Evolutionary conservation across 2,113 vertebrate species (phyloP).

Genomic region (Gymnorhina tibicen): DNA sequence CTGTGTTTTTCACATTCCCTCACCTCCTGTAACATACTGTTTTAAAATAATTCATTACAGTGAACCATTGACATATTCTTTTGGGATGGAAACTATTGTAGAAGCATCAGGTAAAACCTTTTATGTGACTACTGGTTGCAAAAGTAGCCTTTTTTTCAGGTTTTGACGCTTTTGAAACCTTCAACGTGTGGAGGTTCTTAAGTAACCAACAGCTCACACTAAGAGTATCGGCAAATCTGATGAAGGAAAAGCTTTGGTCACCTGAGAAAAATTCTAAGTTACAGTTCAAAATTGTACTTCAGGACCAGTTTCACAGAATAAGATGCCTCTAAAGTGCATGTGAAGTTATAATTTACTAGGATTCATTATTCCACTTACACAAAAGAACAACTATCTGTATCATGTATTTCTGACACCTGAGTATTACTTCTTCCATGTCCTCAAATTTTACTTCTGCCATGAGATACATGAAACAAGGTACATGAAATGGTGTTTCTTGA

Average conservation of each 20-base stretch:
- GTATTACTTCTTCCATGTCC: not conserved
- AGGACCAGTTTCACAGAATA: not conserved
- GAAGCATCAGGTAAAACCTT: not conserved
- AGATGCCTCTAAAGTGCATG: not conserved
- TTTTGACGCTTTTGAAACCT: not conserved
- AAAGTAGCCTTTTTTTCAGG: not conserved
- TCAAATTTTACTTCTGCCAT: not conserved
- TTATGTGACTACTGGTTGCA: not conserved
- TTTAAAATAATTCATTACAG: not conserved
- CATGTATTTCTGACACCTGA: not conserved
- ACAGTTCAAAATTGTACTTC: not conserved
- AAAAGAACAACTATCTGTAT: not conserved
- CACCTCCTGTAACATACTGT: not conserved
- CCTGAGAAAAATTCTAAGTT: not conserved
- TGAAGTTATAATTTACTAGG: not conserved
- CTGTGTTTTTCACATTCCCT: not conserved
- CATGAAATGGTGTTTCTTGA: not conserved
- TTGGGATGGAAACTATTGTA: not conserved
- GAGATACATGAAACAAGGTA: not conserved
- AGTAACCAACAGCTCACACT: not conserved
- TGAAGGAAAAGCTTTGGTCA: not conserved
- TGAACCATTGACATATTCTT: not conserved
- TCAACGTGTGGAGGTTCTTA: not conserved
- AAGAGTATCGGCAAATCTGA: not conserved
- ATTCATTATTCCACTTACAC: not conserved